A percentile compares a stretch with the other conserved stretches of the same genome.
Conservation (phyloP, 2,888 invertebrate genomes). For the Apamea crenata region DNA sequence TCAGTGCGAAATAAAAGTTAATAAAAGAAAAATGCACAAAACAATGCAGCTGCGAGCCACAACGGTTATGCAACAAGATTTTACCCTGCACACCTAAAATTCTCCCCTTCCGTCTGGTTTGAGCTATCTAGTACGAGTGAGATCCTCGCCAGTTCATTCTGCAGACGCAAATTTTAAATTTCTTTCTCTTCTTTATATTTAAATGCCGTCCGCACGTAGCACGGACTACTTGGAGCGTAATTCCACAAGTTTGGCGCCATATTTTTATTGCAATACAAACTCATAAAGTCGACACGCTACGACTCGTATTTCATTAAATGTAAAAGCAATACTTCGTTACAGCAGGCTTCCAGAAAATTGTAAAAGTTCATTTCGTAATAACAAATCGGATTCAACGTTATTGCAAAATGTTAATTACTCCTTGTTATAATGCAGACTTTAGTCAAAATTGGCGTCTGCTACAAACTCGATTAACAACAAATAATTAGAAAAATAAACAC, state of each 20-base stretch:
- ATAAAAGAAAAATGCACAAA: constrained; percentile 24
- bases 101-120: constrained; percentile 64
- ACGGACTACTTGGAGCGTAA: constrained; percentile 72
- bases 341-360: constrained; percentile 42
- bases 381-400: constrained; percentile 44
- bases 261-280: constrained; percentile 56
- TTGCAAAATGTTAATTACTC: constrained; percentile 64
- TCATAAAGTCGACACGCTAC: constrained; percentile 35
- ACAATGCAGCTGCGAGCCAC: constrained; percentile 19
- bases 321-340: constrained; percentile 58
- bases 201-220: constrained; percentile 77
- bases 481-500: constrained; percentile 72
- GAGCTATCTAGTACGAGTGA: constrained; percentile 68
- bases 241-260: constrained; percentile 69
- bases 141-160: constrained; percentile 78
- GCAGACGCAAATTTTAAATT: constrained; percentile 81
- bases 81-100: constrained; percentile 55
- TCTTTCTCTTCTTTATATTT: constrained; percentile 73
- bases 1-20: constrained; percentile 5
- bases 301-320: constrained; percentile 46
- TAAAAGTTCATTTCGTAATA: constrained; percentile 40
- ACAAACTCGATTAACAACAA: constrained; percentile 66
- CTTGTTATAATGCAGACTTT: constrained; percentile 65
- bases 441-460: constrained; percentile 69
- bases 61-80: constrained; percentile 47